phyloP scores from a whole-genome alignment of 2,797 vertebrate species.

The Valencia hispanica region DNA sequence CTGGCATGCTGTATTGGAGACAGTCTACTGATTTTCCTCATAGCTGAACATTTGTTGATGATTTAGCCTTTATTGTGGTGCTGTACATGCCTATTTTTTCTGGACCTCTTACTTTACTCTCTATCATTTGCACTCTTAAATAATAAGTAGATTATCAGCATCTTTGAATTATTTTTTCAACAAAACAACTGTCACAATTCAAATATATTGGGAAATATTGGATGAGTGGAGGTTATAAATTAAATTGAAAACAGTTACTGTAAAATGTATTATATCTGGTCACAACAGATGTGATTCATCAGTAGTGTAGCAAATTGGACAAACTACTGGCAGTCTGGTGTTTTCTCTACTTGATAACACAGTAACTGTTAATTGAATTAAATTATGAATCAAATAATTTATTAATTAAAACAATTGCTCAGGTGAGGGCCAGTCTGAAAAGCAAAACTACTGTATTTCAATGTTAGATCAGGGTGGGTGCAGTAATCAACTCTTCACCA shows the following conservation, averaged over 20 bases:
- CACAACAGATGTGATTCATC: too few relatives aligned
- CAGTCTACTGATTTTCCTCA: constrained; percentile 10
- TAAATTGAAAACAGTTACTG: background rate
- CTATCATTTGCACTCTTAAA: background rate
- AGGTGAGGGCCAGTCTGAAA: constrained; percentile 27
- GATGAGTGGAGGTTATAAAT: background rate
- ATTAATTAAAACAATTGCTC: constrained; percentile 12
- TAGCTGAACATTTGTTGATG: constrained; percentile 12
- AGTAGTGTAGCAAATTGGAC: constrained; percentile 23
- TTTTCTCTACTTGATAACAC: constrained; percentile 18
- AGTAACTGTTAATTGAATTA: too few relatives aligned
- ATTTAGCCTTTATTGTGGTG: constrained; percentile 14
- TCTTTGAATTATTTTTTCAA: background rate
- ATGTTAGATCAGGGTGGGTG: too few relatives aligned
- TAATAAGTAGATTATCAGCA: too few relatives aligned
- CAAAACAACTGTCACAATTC: too few relatives aligned
- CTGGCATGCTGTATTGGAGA: constrained; percentile 29
- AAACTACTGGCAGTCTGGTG: constrained; percentile 1
- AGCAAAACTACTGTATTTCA: constrained; percentile 3
- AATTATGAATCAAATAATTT: too few relatives aligned
- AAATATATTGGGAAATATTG: background rate
- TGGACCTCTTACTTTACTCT: background rate
- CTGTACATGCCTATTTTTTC: background rate
- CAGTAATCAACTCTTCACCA: too few relatives aligned
- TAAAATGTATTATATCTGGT: background rate